phyloP scores from a whole-genome alignment of 2,797 vertebrate species.

The Oreortyx pictus region DNA sequence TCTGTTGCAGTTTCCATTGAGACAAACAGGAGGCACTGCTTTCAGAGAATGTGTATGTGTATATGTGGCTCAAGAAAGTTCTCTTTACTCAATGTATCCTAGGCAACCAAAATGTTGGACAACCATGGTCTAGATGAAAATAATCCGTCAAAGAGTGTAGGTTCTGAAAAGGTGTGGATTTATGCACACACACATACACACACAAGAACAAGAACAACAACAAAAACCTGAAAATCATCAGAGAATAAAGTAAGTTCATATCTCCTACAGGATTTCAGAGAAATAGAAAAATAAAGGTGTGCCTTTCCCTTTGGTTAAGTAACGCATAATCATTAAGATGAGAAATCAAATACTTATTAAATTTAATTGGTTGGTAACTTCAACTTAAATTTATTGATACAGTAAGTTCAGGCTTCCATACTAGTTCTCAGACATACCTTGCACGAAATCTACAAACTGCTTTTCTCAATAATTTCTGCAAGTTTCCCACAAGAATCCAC shows the following conservation, averaged over 20 bases:
- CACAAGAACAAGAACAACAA: too few relatives aligned
- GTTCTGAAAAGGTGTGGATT: not conserved
- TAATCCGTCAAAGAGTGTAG: not conserved
- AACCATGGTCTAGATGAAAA: not conserved
- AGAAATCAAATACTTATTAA: slow-evolving; percentile 33
- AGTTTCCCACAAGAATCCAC: not conserved
- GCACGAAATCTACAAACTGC: not conserved
- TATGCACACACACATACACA: not conserved
- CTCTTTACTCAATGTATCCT: too few relatives aligned
- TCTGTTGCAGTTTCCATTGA: too few relatives aligned
- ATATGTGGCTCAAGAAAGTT: too few relatives aligned
- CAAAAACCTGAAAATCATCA: not conserved
- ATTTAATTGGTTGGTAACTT: not conserved
- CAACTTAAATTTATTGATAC: not conserved
- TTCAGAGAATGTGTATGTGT: too few relatives aligned
- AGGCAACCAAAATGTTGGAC: too few relatives aligned
- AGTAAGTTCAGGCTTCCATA: not conserved
- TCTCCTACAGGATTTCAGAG: not conserved
- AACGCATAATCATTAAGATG: not conserved
- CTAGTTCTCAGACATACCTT: not conserved
- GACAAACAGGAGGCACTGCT: too few relatives aligned
- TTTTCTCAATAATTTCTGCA: not conserved
- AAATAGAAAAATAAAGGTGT: slow-evolving; percentile 14
- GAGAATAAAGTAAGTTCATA: not conserved
- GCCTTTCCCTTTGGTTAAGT: not conserved